Percentiles rank a stretch among this genome's conserved stretches.
Conservation (phyloP, 2,888 invertebrate species). For the Anagyrus pseudococci region DNA sequence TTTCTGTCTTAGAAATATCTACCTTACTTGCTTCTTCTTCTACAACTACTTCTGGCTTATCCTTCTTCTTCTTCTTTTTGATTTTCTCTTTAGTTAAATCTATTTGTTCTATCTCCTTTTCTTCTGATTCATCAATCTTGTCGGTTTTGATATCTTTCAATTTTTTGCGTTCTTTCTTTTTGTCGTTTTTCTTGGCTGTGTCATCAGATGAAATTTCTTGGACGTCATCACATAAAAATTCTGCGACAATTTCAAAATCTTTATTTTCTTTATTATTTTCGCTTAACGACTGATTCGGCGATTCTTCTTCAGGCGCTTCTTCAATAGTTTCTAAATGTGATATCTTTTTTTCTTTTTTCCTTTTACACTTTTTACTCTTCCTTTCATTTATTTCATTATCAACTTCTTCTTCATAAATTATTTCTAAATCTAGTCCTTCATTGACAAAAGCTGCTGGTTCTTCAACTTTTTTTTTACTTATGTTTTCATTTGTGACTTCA, state of each 20-base stretch:
- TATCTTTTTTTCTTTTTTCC: conserved; percentile 42
- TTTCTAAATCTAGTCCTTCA: conserved; percentile 49
- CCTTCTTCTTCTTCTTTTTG: too few relatives aligned
- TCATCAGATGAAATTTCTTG: conserved; percentile 4
- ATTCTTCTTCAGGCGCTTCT: conserved; percentile 49
- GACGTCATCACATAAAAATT: neutral
- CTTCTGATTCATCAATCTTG: conserved; percentile 1
- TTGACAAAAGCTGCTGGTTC: conserved; percentile 45
- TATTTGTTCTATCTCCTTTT: neutral
- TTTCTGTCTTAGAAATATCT: neutral
- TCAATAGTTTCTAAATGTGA: conserved; percentile 52
- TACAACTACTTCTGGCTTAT: neutral
- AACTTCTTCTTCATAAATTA: conserved; percentile 44
- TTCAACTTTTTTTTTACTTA: conserved; percentile 44
- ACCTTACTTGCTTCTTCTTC: neutral
- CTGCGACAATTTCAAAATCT: neutral
- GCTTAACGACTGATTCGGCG: neutral
- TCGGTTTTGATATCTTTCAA: too few relatives aligned
- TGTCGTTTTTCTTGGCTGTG: conserved; percentile 29
- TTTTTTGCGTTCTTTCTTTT: conserved; percentile 35
- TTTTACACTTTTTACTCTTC: conserved; percentile 46
- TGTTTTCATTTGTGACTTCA: conserved; percentile 52
- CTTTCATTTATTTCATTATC: conserved; percentile 53
- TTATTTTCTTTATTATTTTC: conserved; percentile 19
- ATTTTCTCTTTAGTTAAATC: conserved; percentile 12